Conservation (phyloP, 2,888 invertebrate species). For the Melanotus villosus region DNA sequence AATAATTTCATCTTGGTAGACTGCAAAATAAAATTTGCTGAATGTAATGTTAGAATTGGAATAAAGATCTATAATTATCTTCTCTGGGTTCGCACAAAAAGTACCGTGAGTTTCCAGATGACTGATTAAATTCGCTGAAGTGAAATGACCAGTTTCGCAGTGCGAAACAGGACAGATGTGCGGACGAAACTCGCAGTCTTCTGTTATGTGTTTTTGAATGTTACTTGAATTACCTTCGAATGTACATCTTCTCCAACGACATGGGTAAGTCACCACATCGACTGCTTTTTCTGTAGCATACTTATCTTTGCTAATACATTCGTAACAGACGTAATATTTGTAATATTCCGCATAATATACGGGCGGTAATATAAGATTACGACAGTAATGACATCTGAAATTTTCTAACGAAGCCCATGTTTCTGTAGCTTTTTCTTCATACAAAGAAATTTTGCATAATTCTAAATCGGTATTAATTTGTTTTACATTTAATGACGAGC, state of each 20-base stretch:
- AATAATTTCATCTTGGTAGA: too few species aligned
- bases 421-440: background rate
- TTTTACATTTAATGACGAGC: too few species aligned
- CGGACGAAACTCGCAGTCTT: background rate
- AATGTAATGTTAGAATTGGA: too few species aligned
- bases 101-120: too few species aligned
- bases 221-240: background rate
- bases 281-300: background rate
- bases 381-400: background rate
- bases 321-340: background rate
- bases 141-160: too few species aligned
- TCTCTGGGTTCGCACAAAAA: too few species aligned
- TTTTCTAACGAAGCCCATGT: background rate
- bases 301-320: background rate
- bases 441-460: too few species aligned
- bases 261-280: background rate
- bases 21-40: too few species aligned
- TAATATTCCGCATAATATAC: background rate
- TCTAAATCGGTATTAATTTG: too few species aligned
- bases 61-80: too few species aligned
- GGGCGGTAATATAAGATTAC: too few species aligned
- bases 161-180: background rate
- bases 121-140: too few species aligned
- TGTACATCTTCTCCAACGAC: constrained; percentile 1
- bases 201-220: background rate